Conservation (phyloP, 2,797 vertebrate species). For the Brotula barbata region DNA sequence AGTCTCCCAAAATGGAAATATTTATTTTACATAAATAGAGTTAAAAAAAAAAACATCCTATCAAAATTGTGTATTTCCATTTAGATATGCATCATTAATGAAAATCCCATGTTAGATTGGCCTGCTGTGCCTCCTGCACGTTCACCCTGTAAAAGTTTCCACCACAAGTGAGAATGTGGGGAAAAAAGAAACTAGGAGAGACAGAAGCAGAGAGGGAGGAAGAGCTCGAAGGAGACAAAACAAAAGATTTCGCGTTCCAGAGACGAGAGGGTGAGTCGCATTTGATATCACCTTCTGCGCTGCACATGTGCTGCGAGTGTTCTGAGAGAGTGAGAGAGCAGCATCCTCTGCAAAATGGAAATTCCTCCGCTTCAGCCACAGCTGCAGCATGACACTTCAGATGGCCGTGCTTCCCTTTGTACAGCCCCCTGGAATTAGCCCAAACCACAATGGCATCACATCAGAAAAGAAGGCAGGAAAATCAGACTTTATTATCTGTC, state of each 20-base stretch:
- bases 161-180: background rate
- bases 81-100: too few relatives aligned
- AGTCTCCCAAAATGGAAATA: background rate
- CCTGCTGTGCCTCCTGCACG: background rate
- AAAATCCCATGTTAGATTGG: too few relatives aligned
- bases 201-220: background rate
- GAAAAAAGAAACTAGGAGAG: background rate
- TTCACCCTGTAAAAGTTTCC: background rate
- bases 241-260: slow-evolving; percentile 48
- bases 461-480: slow-evolving; percentile 81
- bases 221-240: slow-evolving; percentile 20
- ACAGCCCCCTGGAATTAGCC: slow-evolving; percentile 88
- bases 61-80: too few relatives aligned
- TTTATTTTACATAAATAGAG: slow-evolving; percentile 1
- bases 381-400: slow-evolving; percentile 91
- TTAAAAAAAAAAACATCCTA: slow-evolving; percentile 1
- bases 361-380: slow-evolving; percentile 83
- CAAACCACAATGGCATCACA: slow-evolving; percentile 92
- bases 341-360: slow-evolving; percentile 83
- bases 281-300: slow-evolving; percentile 91
- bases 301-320: slow-evolving; percentile 83
- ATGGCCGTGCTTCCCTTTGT: slow-evolving; percentile 89
- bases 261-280: slow-evolving; percentile 76
- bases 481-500: slow-evolving; percentile 86
- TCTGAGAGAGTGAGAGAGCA: slow-evolving; percentile 36